Percentiles rank a stretch among this genome's conserved stretches.
phyloP scores from a whole-genome alignment of 1,140 invertebrate genomes.

The Leptinotarsa undecemlineata region DNA sequence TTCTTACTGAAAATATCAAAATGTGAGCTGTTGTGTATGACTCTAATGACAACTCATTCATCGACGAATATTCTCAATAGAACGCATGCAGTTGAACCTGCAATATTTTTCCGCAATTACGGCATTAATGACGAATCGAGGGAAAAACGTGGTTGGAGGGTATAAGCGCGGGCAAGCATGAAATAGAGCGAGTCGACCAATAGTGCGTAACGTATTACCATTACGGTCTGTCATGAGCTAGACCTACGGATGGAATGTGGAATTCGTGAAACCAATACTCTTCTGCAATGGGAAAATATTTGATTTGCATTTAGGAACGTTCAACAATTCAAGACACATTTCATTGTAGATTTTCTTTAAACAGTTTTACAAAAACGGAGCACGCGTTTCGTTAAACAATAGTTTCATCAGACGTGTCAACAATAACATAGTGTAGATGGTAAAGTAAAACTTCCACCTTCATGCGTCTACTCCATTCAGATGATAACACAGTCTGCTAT shows the following conservation, averaged over 20 bases:
- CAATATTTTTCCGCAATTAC: slow-evolving; percentile 18
- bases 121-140: slow-evolving; percentile 23
- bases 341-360: too few relatives aligned
- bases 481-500: too few relatives aligned
- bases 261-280: not conserved
- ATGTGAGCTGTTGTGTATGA: too few relatives aligned
- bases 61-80: slow-evolving; percentile 15
- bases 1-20: too few relatives aligned
- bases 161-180: slow-evolving; percentile 31
- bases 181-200: slow-evolving; percentile 37
- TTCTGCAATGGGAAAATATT: not conserved
- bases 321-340: too few relatives aligned
- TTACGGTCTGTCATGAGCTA: slow-evolving; percentile 31
- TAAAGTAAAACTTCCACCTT: too few relatives aligned
- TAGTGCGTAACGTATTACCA: slow-evolving; percentile 34
- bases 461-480: too few relatives aligned
- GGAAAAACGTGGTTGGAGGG: slow-evolving; percentile 30
- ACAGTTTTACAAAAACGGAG: too few relatives aligned
- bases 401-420: too few relatives aligned
- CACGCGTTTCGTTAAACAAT: too few relatives aligned
- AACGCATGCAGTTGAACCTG: not conserved
- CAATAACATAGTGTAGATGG: too few relatives aligned
- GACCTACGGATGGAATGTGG: not conserved
- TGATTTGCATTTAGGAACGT: too few relatives aligned
- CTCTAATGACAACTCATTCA: slow-evolving; percentile 21